Evolutionary conservation across 2,113 vertebrate species (phyloP), one percentile per base, ranked within the genome.

Genomic region (Dipodomys stephensi): DNA sequence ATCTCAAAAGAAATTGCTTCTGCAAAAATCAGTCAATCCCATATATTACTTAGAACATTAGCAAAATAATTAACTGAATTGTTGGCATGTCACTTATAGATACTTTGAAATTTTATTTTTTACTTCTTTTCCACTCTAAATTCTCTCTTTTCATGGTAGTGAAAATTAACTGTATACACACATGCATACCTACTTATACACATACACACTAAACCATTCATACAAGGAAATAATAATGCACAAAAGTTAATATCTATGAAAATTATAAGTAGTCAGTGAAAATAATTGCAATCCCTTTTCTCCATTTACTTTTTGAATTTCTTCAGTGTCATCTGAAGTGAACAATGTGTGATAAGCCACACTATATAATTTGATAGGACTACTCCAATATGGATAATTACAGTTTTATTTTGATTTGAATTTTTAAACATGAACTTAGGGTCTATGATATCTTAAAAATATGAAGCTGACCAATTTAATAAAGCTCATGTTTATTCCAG

Each of bases 41-140:
- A 49, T 11, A 92, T 86, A 93, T 74, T 79, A 71, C 64, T 91
- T 65, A 25, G 93, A 96, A 89, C 77, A 88, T 84, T 23, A 85
- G 57, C 90, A 95, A 95, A 20, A 49, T 92, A 97, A 97, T 92
- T 87, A 97, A 95, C 35, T 62, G 16, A 76, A 94, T 83, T 96
- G 32, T 19, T 90, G 60, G 96, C 96, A 93, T 87, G 13, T 64
- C 46, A 74, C 60, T 53, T 90, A 68, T 65, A 19, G 28, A 83
- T 69, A 57, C 84, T 94, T 91, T 44, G 28, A 35, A 25, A 39
- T 57, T 32, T 85, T 92, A 65, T 10, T 46, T 92, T 96, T 49
- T 79, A 82, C 35, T 60, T 64, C 5, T 12, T 57, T 94, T 44
- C 25, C 5, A 16, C 78, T 85, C 46, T 44, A 88, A 96, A 92